Percentiles rank a stretch among this genome's conserved stretches.
Conservation (phyloP, 2,888 invertebrate genomes). For the Loripinus fragilis region DNA sequence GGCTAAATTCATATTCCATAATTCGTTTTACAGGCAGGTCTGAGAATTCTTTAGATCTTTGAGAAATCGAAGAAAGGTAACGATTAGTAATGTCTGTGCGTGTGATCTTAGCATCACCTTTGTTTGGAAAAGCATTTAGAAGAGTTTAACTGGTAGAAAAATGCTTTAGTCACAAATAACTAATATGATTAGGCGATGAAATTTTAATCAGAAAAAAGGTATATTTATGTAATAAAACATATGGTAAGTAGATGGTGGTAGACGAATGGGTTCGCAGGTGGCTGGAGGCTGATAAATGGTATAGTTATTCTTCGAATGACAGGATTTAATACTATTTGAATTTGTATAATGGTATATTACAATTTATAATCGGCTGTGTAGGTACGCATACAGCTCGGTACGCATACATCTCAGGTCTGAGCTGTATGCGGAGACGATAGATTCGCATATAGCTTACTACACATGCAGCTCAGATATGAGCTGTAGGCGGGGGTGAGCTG, state of each 20-base stretch:
- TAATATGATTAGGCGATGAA: slow-evolving; percentile 9
- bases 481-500: too few relatives aligned
- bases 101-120: slow-evolving; percentile 6
- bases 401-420: too few relatives aligned
- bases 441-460: too few relatives aligned
- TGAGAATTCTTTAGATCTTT: slow-evolving; percentile 20
- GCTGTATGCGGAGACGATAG: too few relatives aligned
- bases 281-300: background rate
- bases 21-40: slow-evolving; percentile 14
- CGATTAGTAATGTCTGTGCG: slow-evolving; percentile 12
- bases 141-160: slow-evolving; percentile 1
- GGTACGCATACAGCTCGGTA: too few relatives aligned
- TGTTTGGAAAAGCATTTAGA: slow-evolving; percentile 1
- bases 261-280: background rate
- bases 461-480: too few relatives aligned
- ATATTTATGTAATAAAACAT: background rate
- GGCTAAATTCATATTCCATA: slow-evolving; percentile 16
- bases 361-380: too few relatives aligned
- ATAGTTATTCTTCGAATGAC: too few relatives aligned
- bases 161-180: slow-evolving; percentile 11
- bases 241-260: background rate
- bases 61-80: slow-evolving; percentile 15
- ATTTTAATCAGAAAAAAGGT: slow-evolving; percentile 1
- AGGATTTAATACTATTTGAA: too few relatives aligned
- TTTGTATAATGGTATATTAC: too few relatives aligned